These are phyloP conservation scores for Coregonus ussuriensis DNA, from an alignment of 2,797 vertebrate species.

Conservation along the genomic window DNA sequence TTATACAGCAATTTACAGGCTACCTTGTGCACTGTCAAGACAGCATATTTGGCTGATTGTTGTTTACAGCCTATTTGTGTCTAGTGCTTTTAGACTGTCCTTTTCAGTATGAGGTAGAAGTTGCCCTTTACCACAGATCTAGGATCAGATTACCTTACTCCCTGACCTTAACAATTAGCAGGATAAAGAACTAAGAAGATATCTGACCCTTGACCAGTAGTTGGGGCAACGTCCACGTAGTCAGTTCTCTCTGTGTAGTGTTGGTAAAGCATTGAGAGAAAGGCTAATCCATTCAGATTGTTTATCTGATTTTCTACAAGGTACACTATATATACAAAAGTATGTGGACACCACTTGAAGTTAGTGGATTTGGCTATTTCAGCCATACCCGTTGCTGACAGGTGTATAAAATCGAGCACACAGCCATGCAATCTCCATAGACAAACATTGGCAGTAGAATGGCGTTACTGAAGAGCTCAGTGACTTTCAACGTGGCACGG, in stretches of 20 bases:
- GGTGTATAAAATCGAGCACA: too few species aligned
- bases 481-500: too few species aligned
- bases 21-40: not conserved
- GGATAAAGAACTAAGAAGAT: not conserved
- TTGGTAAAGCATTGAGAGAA: not conserved
- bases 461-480: too few species aligned
- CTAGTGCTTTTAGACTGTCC: not conserved
- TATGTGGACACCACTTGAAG: too few species aligned
- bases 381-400: too few species aligned
- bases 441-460: too few species aligned
- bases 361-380: too few species aligned
- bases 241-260: constrained; percentile 2
- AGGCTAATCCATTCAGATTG: not conserved
- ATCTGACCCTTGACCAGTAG: constrained; percentile 22
- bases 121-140: not conserved
- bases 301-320: too few species aligned
- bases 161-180: constrained; percentile 9
- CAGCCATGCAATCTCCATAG: too few species aligned
- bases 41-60: not conserved
- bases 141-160: constrained; percentile 34
- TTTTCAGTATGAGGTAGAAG: not conserved
- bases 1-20: not conserved
- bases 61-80: not conserved
- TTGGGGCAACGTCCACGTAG: constrained; percentile 10
- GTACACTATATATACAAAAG: too few species aligned